These are phyloP conservation scores for Xanthorhoe designata DNA, from an alignment of 2,888 invertebrate genomes.

Conservation along the genomic window DNA sequence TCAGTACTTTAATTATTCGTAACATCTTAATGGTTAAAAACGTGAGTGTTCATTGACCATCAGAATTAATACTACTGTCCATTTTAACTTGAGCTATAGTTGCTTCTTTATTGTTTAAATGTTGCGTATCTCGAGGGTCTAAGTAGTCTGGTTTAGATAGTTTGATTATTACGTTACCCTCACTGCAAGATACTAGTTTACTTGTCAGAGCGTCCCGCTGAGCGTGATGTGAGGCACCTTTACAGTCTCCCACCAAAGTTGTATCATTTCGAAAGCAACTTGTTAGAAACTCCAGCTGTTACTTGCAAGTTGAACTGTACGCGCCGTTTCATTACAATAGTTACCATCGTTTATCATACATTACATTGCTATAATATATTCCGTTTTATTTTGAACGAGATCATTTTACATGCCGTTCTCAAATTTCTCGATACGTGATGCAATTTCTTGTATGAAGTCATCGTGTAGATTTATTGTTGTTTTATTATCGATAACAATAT, in stretches of 20 bases:
- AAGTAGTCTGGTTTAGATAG: conserved; percentile 67
- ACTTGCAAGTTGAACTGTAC: conserved; percentile 64
- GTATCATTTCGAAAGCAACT: conserved; percentile 54
- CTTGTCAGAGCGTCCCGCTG: conserved; percentile 81
- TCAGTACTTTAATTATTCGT: conserved; percentile 80
- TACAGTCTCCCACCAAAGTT: conserved; percentile 67
- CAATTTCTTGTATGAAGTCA: conserved; percentile 71
- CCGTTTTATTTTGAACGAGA: conserved; percentile 75
- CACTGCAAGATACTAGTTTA: conserved; percentile 77
- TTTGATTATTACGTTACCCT: conserved; percentile 81
- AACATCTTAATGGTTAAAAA: conserved; percentile 79
- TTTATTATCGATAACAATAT: conserved; percentile 80
- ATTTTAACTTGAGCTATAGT: conserved; percentile 54
- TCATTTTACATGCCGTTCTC: conserved; percentile 79
- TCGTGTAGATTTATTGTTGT: conserved; percentile 71
- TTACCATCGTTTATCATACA: conserved; percentile 83
- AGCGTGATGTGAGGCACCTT: conserved; percentile 77
- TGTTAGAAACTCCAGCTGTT: conserved; percentile 49
- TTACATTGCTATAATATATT: conserved; percentile 84
- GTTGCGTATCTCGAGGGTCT: conserved; percentile 55
- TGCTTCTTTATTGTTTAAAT: conserved; percentile 45
- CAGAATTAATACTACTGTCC: conserved; percentile 64
- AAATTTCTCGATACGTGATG: conserved; percentile 80
- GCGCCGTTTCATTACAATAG: conserved; percentile 79
- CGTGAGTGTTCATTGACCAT: conserved; percentile 79